Conservation (phyloP, 1,140 invertebrate genomes). For the Delia radicum region DNA sequence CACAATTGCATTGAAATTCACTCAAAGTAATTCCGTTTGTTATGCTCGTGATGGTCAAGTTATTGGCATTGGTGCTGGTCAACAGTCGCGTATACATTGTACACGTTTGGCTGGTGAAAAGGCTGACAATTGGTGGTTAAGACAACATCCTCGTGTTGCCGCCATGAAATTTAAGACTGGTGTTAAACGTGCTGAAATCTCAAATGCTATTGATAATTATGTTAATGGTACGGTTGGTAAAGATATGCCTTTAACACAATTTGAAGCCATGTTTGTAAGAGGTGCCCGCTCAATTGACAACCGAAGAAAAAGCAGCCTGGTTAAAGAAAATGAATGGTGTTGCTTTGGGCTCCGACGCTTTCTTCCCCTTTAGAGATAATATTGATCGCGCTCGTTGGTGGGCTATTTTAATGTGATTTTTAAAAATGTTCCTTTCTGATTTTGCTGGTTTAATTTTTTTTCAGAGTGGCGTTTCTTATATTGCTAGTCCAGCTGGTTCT, state of each 20-base stretch:
- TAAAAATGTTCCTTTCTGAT: too few species aligned
- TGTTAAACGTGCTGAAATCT: slow-evolving; percentile 88
- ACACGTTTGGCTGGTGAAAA: slow-evolving; percentile 96
- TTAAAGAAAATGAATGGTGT: slow-evolving; percentile 78
- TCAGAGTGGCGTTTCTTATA: slow-evolving; percentile 89
- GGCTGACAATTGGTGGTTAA: slow-evolving; percentile 97
- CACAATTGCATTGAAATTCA: slow-evolving; percentile 95
- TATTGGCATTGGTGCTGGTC: slow-evolving; percentile 95
- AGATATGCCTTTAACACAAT: slow-evolving; percentile 57
- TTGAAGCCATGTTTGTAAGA: slow-evolving; percentile 66
- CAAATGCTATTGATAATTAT: slow-evolving; percentile 95
- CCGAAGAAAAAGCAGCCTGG: slow-evolving; percentile 78
- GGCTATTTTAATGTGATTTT: slow-evolving; percentile 32
- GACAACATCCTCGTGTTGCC: slow-evolving; percentile 87
- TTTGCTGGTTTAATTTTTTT: slow-evolving; percentile 25
- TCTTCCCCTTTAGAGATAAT: slow-evolving; percentile 98
- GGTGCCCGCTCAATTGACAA: slow-evolving; percentile 68
- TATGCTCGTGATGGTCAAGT: slow-evolving; percentile 79
- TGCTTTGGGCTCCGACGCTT: slow-evolving; percentile 94
- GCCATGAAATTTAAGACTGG: slow-evolving; percentile 86
- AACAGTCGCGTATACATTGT: slow-evolving; percentile 97
- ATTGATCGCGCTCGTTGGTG: slow-evolving; percentile 91
- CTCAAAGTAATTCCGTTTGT: slow-evolving; percentile 70
- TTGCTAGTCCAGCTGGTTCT: slow-evolving; percentile 90
- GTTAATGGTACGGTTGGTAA: slow-evolving; percentile 87